phyloP scores from a whole-genome alignment of 2,888 invertebrate species.

The Chromoteleia sp. region DNA sequence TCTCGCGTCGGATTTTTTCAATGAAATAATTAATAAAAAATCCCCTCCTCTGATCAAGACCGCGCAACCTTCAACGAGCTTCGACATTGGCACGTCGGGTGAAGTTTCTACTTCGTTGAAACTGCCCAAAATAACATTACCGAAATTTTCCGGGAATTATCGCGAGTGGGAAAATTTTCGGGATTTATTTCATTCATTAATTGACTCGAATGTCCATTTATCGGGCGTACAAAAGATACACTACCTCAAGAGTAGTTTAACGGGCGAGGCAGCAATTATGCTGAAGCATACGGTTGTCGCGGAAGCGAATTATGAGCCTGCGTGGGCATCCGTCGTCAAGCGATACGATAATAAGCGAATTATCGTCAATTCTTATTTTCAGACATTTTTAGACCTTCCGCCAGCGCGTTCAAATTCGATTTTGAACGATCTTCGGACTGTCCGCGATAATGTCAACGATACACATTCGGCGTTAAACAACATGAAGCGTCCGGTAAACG shows the following conservation, averaged over 20 bases:
- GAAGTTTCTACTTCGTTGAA: too few relatives aligned
- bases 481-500: background rate
- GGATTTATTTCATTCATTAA: conserved; percentile 17
- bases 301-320: conserved; percentile 7
- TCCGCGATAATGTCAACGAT: background rate
- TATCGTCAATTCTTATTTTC: conserved; percentile 16
- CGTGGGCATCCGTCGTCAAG: background rate
- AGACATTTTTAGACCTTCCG: background rate
- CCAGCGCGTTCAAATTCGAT: background rate
- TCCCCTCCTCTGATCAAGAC: too few relatives aligned
- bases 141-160: too few relatives aligned
- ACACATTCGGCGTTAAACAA: background rate
- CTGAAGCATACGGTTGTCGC: conserved; percentile 1
- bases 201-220: conserved; percentile 2
- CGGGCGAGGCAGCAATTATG: background rate
- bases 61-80: too few relatives aligned
- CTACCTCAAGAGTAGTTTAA: conserved; percentile 16
- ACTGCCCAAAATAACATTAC: too few relatives aligned
- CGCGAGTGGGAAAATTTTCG: conserved; percentile 24
- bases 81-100: too few relatives aligned
- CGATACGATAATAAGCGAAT: background rate
- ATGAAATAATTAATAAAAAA: too few relatives aligned
- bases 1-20: too few relatives aligned
- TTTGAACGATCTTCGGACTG: background rate
- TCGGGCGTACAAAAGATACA: conserved; percentile 13